Percentiles rank a stretch among this genome's conserved stretches.
phyloP scores from a whole-genome alignment of 2,888 invertebrate species.

The Geotrupes spiniger region DNA sequence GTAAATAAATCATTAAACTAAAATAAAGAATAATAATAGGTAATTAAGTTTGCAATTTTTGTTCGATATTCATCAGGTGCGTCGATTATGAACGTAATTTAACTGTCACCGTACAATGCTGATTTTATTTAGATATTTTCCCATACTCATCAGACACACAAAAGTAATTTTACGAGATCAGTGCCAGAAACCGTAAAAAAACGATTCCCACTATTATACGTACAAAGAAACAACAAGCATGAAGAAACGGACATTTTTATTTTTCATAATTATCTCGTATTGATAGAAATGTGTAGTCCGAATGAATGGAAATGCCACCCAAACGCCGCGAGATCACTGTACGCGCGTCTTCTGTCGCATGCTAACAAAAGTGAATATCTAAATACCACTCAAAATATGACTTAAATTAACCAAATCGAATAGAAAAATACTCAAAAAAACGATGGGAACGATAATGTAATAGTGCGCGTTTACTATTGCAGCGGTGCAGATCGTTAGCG shows the following conservation, averaged over 20 bases:
- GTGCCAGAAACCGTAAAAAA: slow-evolving; percentile 1
- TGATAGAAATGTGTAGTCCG: not conserved
- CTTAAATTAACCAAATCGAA: slow-evolving; percentile 38
- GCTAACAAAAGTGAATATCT: slow-evolving; percentile 27
- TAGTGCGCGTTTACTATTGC: slow-evolving; percentile 20
- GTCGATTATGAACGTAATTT: no score
- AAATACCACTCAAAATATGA: slow-evolving; percentile 27
- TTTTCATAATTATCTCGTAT: slow-evolving; percentile 4
- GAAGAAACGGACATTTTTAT: slow-evolving; percentile 3
- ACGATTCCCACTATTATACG: slow-evolving; percentile 3
- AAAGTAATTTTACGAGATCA: not conserved
- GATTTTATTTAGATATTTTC: no score
- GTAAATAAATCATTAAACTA: no score
- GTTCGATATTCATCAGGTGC: no score
- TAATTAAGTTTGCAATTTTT: no score
- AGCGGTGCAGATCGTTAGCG: slow-evolving; percentile 12
- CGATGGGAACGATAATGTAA: slow-evolving; percentile 27
- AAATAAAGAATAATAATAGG: no score
- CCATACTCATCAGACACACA: no score
- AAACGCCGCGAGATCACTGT: not conserved
- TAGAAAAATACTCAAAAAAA: slow-evolving; percentile 33
- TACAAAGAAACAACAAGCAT: slow-evolving; percentile 6
- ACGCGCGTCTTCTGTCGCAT: slow-evolving; percentile 1
- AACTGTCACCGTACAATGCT: no score
- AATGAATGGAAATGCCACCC: slow-evolving; percentile 7